These are phyloP conservation scores for Eira barbara DNA, from an alignment of 2,113 vertebrate species.

Conservation along the genomic window DNA sequence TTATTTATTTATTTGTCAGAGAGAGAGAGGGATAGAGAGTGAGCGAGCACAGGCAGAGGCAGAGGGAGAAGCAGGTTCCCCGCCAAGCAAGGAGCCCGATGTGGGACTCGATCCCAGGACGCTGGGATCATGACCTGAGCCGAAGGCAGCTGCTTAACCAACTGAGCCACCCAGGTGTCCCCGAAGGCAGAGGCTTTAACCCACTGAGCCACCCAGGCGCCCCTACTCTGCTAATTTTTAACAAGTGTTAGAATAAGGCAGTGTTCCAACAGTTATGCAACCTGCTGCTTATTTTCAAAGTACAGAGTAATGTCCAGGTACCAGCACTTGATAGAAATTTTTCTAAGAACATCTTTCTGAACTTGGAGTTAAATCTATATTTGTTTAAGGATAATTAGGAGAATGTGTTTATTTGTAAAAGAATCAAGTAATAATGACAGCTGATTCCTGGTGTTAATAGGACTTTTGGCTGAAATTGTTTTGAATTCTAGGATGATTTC, in stretches of 20 bases:
- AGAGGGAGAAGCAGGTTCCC: no score
- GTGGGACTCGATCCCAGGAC: no score
- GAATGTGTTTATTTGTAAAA: neutral
- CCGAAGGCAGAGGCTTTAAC: no score
- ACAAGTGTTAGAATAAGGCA: constrained; percentile 9
- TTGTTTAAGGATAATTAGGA: neutral
- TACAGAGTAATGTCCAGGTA: neutral
- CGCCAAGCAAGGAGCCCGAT: no score
- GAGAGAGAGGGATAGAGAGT: no score
- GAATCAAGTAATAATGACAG: neutral
- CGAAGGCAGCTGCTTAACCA: no score
- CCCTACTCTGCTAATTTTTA: constrained; percentile 47
- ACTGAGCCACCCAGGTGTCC: no score
- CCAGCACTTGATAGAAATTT: neutral
- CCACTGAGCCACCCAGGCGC: no score
- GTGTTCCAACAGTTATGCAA: neutral
- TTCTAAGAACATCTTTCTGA: neutral
- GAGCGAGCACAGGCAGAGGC: no score
- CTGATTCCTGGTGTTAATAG: neutral
- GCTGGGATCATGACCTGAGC: no score
- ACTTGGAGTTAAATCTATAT: neutral
- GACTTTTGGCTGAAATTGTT: neutral
- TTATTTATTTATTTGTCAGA: no score
- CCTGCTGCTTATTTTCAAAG: constrained; percentile 24
- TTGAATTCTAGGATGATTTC: neutral